Evolutionary conservation across 2,888 invertebrate genomes (phyloP), one percentile per base, ranked within the genome.

Genomic region (Cephus runcator): DNA sequence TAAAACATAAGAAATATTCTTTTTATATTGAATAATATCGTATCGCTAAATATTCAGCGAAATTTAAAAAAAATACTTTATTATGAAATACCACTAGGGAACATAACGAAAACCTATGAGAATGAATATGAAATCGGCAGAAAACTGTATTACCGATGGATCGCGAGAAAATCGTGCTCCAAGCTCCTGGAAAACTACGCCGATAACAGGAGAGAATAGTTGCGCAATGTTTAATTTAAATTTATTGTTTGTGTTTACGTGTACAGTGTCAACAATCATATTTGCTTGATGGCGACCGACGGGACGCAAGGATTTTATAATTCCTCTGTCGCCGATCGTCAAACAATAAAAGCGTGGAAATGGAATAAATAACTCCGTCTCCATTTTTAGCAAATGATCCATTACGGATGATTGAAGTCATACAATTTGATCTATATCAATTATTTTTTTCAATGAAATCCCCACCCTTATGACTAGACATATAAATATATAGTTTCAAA

Each of bases 241-340:
- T 87, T 87, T 86, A 85, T 86, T 88, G 80, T 87, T 88, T 87
- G 83, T 87, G 84, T 87, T 87, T 88, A 86, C 85, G 80, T 80
- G 80, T 83, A 79, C 79, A 69, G 75, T 75, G 81, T 79, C 74
- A 83, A 84, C 82, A 84, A 85, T 84, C 82, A 80, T 87, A 76
- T 85, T 84, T 82, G 82, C 78, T 76, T 73, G 76, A 71, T 79
- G 87, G 83, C 84, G 86, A 83, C 86, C 79, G 84, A 36, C 82
- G 81, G 83, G 81, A 84, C 84, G 80, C 74, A 56, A 78, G 83
- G 81, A 80, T 82, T 77, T 79, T 77, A 77, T 85, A 85, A 85
- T 85, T 81, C 77, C 81, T 40, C 77, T 81, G 85, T 81, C 85
- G 85, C 87, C 87, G 69, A 81, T 84, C 73, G 83, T 76, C 85